Base-by-base conservation (phyloP, 1,140 invertebrate genomes). In the Eriocheir sinensis region DNA sequence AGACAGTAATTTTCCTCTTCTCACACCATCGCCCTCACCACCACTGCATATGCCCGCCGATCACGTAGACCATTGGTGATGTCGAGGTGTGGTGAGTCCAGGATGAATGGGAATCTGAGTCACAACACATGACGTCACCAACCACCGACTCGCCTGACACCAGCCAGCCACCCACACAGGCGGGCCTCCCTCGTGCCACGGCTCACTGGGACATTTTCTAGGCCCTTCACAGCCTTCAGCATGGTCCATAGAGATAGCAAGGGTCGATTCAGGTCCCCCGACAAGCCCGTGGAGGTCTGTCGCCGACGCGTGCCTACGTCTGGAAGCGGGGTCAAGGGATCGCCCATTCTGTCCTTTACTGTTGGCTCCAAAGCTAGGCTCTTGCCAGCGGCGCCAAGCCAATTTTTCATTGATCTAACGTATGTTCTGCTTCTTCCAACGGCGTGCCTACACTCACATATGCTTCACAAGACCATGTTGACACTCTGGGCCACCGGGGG, bases 261-360 rank as follows among this genome's bases (percentile, higher is more conserved):
- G n/a, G 9, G 30, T 38, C 12, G 81, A 92, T 32, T 15, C 40
- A 48, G 2, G 32, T 8, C 6, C 21, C 34, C 30, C 27, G 81
- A 6, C 21, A 92, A 27, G 80, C 17, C 72, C 27, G 21, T 44
- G 44, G 8, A 30, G 9, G 30, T 32, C 44, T 92, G 91, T 92
- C 91, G 79, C 91, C 91, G 91, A 81, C 36, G 6, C 44, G 38
- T n/a, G 17, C 91, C 8, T 92, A 83, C 91, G 91, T 80, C 79
- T 81, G 91, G 91, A 21, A 92, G 91, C 91, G 79, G 30, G 91
- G 91, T 92, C 72, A 92, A 21, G 91, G 91, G 91, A 81, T 92
- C 91, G 91, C 91, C 91, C 91, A 92, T 92, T 92, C 91, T 92
- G 79, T 92, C 91, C 91, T 83, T 91, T 44, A 90, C 89, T 90